Conservation (phyloP, 2,113 vertebrate species). For the Chlamydotis undulata region DNA sequence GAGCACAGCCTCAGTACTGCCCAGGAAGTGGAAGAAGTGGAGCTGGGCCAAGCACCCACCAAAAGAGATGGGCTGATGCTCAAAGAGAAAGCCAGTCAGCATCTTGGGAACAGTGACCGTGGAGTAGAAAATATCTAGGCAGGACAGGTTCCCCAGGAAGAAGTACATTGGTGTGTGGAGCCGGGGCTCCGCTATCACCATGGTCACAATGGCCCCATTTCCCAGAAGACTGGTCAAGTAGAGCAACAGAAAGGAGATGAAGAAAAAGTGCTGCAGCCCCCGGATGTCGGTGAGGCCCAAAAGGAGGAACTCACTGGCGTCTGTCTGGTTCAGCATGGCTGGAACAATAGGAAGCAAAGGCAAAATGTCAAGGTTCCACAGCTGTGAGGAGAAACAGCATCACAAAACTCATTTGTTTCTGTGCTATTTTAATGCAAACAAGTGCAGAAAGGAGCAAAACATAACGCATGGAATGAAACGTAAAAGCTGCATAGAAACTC, state of each 20-base stretch:
- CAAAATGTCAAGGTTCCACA: background rate
- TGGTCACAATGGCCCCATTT: constrained; percentile 28
- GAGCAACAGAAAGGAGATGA: background rate
- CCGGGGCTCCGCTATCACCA: background rate
- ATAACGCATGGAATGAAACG: background rate
- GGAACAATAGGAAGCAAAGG: background rate
- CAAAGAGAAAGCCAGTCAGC: constrained; percentile 8
- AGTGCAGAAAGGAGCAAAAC: background rate
- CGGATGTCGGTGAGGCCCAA: background rate
- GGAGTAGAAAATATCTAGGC: constrained; percentile 40
- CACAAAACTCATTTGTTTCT: background rate
- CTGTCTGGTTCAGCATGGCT: background rate
- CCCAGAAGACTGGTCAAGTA: background rate
- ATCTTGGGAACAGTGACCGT: constrained; percentile 47
- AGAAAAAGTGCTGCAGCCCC: background rate
- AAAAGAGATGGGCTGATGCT: background rate
- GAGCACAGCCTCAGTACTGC: constrained; percentile 32
- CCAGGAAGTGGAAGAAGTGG: constrained; percentile 43
- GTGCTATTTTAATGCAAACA: background rate
- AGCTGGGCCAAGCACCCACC: constrained; percentile 30
- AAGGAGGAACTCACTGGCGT: background rate
- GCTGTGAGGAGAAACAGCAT: background rate
- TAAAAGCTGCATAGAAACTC: background rate
- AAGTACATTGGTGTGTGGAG: constrained; percentile 64
- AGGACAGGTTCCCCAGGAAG: constrained; percentile 53